A percentile compares a stretch with the other conserved stretches of the same genome.
Evolutionary conservation across 2,113 vertebrate genomes (phyloP).

Genomic region (Callocephalon fimbriatum): DNA sequence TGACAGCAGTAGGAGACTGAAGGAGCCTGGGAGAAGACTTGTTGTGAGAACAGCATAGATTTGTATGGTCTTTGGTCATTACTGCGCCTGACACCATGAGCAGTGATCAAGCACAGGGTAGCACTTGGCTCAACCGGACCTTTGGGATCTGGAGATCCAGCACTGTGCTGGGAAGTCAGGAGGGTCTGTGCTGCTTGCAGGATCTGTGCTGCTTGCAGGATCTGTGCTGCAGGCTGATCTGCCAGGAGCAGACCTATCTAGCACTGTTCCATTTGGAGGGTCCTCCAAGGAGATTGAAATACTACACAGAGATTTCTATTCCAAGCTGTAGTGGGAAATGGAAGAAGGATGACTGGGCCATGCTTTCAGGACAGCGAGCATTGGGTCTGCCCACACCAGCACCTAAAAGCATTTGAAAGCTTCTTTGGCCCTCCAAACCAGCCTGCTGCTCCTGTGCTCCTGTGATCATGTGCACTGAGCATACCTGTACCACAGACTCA

Average conservation of each 20-base stretch:
- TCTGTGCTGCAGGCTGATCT: not conserved
- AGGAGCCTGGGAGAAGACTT: not conserved
- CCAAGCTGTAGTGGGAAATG: not conserved
- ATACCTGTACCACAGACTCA: not conserved
- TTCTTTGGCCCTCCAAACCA: not conserved
- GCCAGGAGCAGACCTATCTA: not conserved
- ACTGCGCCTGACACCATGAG: too few species aligned
- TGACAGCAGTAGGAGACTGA: not conserved
- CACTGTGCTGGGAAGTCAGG: not conserved
- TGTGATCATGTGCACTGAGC: not conserved
- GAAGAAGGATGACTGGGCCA: not conserved
- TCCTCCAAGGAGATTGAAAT: not conserved
- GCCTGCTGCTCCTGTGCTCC: not conserved
- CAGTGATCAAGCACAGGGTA: not conserved
- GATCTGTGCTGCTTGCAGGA: not conserved
- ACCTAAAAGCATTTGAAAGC: not conserved
- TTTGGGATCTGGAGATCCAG: not conserved
- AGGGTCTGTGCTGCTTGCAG: not conserved
- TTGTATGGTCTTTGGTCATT: not conserved
- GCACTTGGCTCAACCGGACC: not conserved
- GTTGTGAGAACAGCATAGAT: not conserved
- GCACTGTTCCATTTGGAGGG: not conserved
- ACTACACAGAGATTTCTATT: not conserved
- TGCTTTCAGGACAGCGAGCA: not conserved
- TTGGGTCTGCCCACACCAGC: not conserved